Base-by-base conservation (phyloP, 2,888 invertebrate species). In the Beris chalybata region DNA sequence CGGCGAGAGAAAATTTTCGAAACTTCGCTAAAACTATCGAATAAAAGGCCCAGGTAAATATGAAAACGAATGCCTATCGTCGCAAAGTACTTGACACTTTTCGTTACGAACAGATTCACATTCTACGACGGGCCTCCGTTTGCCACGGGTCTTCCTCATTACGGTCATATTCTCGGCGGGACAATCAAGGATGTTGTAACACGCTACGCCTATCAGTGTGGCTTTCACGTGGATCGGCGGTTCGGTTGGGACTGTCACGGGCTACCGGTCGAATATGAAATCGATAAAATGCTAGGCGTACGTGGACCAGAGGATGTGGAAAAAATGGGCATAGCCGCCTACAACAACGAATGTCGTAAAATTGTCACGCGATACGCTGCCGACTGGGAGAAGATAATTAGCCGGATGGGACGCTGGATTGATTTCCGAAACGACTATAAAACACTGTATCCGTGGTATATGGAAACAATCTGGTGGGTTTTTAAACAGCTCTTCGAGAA, bases 161-260 rank as follows among this genome's bases (percentile, higher is more conserved):
- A 99, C 81, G 99, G 99, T 0, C 99, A 99, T 76, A 94, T 99
- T 68, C 85, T 99, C 69, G 95, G 98, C 57, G 97, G 99, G 44
- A 97, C 98, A 3, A 97, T 99, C 72, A 99, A 99, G 82, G 99
- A 99, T 82, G 91, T 97, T 69, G 93, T 99, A 1, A 97, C 98
- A 0, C 85, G 99, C 67, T 98, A 94, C 84, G 97, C 97, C 2
- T 95, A 96, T 77, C 97, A 97, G 79, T 85, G 86, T 83, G 97
- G 97, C 0, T 93, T 85, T 78, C 89, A 97, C 80, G 97, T 87
- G 69, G 98, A 86, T 85, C 86, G 97, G 69, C 83, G 98, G 44
- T 99, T 99, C 82, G 99, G 99, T 2, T 99, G 99, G 99, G 99
- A 97, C 83, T 95, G 95, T 74, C 99, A 99, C 82, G 99, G 99